A percentile compares a stretch with the other conserved stretches of the same genome.
Evolutionary conservation across 2,888 invertebrate genomes (phyloP).

Genomic region (Calephelis perditalis): DNA sequence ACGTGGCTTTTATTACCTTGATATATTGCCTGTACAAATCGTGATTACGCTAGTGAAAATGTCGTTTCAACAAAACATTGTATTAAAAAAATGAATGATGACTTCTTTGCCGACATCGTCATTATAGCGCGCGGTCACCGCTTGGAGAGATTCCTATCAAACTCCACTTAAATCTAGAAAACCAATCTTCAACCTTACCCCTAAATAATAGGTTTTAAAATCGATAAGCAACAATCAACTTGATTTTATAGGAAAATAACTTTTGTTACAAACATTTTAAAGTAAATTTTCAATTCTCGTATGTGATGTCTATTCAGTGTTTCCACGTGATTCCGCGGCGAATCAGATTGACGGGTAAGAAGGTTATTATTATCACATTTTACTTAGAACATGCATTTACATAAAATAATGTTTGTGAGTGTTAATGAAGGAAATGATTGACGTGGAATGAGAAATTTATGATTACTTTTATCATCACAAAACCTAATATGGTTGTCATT

Average conservation of each 20-base stretch:
- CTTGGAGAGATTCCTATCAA: slow-evolving; percentile 65
- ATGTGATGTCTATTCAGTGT: slow-evolving; percentile 43
- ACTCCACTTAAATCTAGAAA: slow-evolving; percentile 25
- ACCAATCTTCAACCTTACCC: slow-evolving; percentile 39
- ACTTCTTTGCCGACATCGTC: slow-evolving; percentile 71
- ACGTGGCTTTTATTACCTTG: slow-evolving; percentile 64
- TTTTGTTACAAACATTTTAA: slow-evolving; percentile 34
- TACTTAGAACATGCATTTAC: slow-evolving; percentile 52
- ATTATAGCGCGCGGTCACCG: slow-evolving; percentile 66
- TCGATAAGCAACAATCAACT: slow-evolving; percentile 20
- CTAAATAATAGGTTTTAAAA: slow-evolving; percentile 30
- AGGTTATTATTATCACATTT: slow-evolving; percentile 76
- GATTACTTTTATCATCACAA: slow-evolving; percentile 12
- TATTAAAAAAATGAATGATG: slow-evolving; percentile 78
- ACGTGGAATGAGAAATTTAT: slow-evolving; percentile 23
- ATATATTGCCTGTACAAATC: slow-evolving; percentile 70
- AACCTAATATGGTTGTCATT: slow-evolving; percentile 7
- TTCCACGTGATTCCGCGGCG: slow-evolving; percentile 64
- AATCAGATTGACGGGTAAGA: slow-evolving; percentile 72
- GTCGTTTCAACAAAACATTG: slow-evolving; percentile 75
- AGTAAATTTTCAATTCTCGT: slow-evolving; percentile 35
- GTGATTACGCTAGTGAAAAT: slow-evolving; percentile 75
- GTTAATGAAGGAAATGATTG: slow-evolving; percentile 39
- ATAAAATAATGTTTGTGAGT: slow-evolving; percentile 40
- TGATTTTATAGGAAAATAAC: slow-evolving; percentile 40